phyloP scores from a whole-genome alignment of 30 jellyfish, hydroid and myxozoan species.

The Chrysaora quinquecirrha region DNA sequence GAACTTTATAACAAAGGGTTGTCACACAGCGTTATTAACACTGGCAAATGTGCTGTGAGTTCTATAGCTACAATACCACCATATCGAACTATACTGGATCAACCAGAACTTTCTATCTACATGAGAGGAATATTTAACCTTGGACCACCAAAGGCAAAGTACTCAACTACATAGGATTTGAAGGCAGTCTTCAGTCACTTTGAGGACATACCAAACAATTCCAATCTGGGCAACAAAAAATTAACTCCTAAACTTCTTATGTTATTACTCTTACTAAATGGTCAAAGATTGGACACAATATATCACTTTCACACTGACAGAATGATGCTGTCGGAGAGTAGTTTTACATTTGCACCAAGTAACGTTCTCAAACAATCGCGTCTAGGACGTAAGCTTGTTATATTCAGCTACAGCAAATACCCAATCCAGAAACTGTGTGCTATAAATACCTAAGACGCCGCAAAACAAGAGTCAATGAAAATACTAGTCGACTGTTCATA shows the following conservation, averaged over 20 bases:
- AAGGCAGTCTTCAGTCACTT: not conserved
- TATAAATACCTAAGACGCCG: not conserved
- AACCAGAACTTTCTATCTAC: not conserved
- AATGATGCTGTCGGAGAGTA: not conserved
- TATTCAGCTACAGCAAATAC: not conserved
- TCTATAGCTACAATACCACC: constrained; percentile 12
- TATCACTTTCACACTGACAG: not conserved
- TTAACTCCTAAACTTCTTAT: not conserved
- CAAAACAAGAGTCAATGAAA: not conserved
- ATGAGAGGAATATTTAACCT: not conserved
- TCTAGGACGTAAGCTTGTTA: not conserved
- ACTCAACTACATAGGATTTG: not conserved
- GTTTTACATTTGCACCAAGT: not conserved
- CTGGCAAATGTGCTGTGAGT: not conserved
- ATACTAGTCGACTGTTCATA: not conserved
- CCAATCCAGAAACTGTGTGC: not conserved
- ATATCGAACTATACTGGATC: constrained; percentile 6
- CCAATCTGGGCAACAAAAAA: not conserved
- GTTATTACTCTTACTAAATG: not conserved
- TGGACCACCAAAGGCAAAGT: not conserved
- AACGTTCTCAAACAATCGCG: not conserved
- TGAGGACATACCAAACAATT: not conserved
- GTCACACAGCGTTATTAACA: not conserved
- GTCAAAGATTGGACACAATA: not conserved
- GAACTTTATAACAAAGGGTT: not conserved